Conservation (phyloP, 2,888 invertebrate genomes). For the Cynaeus angustus region DNA sequence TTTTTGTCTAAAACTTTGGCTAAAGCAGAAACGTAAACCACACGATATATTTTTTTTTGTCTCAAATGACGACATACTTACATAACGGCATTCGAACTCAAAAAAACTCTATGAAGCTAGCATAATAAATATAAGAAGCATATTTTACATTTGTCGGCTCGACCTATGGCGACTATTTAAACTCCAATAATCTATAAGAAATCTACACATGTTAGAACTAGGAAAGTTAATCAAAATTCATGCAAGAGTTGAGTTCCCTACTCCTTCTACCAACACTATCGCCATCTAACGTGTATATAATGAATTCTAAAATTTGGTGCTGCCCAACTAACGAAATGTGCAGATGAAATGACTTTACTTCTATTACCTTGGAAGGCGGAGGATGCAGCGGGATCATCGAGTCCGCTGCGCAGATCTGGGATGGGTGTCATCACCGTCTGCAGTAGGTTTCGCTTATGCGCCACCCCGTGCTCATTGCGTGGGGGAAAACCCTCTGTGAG, state of each 20-base stretch:
- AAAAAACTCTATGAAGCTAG: constrained; percentile 17
- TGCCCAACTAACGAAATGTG: constrained; percentile 25
- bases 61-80: constrained; percentile 16
- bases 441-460: constrained; percentile 88
- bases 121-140: constrained; percentile 22
- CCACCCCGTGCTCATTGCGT: constrained; percentile 90
- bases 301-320: constrained; percentile 14
- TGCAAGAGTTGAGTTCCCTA: no score
- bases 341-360: constrained; percentile 24
- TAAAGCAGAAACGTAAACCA: no score
- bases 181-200: neutral
- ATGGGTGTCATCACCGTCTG: constrained; percentile 88
- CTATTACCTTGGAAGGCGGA: constrained; percentile 73
- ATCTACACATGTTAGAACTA: constrained; percentile 10
- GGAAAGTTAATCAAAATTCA: constrained; percentile 17
- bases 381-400: constrained; percentile 72
- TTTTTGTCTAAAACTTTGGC: no score
- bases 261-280: constrained; percentile 17
- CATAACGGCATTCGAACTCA: constrained; percentile 27
- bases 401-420: constrained; percentile 88
- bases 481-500: constrained; percentile 75
- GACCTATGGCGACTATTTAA: neutral
- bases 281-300: constrained; percentile 11
- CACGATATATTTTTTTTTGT: no score
- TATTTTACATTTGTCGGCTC: constrained; percentile 10